phyloP scores from a whole-genome alignment of 2,113 vertebrate species.

The Hydrolagus affinis region DNA sequence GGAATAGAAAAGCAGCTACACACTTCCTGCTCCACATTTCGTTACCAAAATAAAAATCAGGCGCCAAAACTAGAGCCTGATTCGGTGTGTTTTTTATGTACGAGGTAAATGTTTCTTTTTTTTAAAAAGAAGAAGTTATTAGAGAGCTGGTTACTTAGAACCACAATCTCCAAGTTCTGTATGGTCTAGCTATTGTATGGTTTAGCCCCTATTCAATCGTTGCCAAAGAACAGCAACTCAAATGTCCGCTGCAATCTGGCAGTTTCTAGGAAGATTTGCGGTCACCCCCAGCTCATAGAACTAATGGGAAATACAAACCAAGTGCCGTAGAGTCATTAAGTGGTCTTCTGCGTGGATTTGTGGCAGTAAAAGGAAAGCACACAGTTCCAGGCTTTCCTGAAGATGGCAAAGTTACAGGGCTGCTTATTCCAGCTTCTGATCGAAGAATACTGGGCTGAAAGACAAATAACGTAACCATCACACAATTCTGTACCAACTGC shows the following conservation, averaged over 20 bases:
- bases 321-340: conserved; percentile 72
- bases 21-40: too few relatives aligned
- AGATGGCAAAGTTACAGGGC: conserved; percentile 66
- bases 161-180: too few relatives aligned
- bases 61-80: too few relatives aligned
- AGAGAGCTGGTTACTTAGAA: too few relatives aligned
- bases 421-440: conserved; percentile 69
- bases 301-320: conserved; percentile 55
- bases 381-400: conserved; percentile 75
- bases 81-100: too few relatives aligned
- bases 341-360: conserved; percentile 79
- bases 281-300: conserved; percentile 23
- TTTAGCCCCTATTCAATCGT: too few relatives aligned
- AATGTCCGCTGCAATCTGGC: neutral
- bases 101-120: too few relatives aligned
- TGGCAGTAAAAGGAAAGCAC: conserved; percentile 73
- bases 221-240: too few relatives aligned
- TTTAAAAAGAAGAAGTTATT: too few relatives aligned
- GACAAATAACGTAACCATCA: conserved; percentile 34
- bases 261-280: neutral
- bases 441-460: conserved; percentile 70
- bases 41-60: too few relatives aligned
- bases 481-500: neutral
- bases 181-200: too few relatives aligned
- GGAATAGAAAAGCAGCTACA: too few relatives aligned